Percentiles rank a stretch among this genome's conserved stretches.
Conservation (phyloP, 2,888 invertebrate species). For the Tethea ocularis region DNA sequence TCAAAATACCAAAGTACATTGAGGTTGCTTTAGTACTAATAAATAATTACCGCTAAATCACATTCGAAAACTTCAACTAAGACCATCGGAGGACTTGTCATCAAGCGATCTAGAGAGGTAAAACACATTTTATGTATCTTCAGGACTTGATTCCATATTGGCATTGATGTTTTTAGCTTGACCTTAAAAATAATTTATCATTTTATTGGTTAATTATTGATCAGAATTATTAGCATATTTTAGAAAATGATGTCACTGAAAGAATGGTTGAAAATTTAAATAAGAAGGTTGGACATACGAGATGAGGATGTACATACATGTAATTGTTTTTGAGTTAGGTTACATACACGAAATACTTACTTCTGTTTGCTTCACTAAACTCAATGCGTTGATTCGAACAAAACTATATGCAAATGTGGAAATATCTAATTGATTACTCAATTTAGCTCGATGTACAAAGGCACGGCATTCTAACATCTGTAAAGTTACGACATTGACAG, state of each 20-base stretch:
- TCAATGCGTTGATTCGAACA: conserved; percentile 57
- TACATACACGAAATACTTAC: conserved; percentile 36
- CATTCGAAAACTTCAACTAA: conserved; percentile 71
- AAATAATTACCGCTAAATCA: conserved; percentile 48
- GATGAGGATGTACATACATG: too few species aligned
- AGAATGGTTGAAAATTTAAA: too few species aligned
- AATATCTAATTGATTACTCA: conserved; percentile 75
- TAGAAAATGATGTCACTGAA: too few species aligned
- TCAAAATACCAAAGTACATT: background rate
- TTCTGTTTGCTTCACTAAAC: conserved; percentile 52
- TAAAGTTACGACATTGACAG: conserved; percentile 26
- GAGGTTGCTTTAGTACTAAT: too few species aligned
- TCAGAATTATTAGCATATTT: too few species aligned
- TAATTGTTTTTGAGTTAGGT: too few species aligned
- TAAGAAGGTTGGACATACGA: too few species aligned
- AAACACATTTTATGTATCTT: conserved; percentile 50
- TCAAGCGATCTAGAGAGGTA: conserved; percentile 47
- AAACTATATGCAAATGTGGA: conserved; percentile 80
- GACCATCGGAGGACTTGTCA: conserved; percentile 61
- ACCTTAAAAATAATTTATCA: conserved; percentile 33
- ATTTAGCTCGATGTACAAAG: conserved; percentile 87
- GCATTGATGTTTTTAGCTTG: conserved; percentile 37
- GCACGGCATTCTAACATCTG: conserved; percentile 85
- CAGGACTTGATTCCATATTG: conserved; percentile 66
- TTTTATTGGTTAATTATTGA: background rate